Conservation (phyloP, 2,797 vertebrate genomes). For the Astyanax mexicanus region DNA sequence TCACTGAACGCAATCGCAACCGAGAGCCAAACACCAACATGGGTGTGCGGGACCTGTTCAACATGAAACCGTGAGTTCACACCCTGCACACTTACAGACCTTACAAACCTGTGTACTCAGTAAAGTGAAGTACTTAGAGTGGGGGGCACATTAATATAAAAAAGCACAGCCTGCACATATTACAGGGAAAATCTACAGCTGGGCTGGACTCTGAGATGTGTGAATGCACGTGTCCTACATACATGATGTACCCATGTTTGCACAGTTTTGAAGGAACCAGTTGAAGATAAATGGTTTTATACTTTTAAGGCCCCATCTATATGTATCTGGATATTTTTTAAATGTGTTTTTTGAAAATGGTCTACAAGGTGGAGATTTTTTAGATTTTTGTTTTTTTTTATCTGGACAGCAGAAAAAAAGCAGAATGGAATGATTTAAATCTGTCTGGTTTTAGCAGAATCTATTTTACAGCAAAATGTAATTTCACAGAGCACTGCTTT, state of each 20-base stretch:
- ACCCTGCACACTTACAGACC: not conserved
- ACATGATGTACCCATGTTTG: not conserved
- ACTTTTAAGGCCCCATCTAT: too few relatives aligned
- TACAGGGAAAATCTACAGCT: not conserved
- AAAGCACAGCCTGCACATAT: not conserved
- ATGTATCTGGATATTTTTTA: too few relatives aligned
- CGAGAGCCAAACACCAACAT: constrained; percentile 79
- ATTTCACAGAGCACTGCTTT: too few relatives aligned
- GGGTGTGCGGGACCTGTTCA: constrained; percentile 91
- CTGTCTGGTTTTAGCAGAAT: too few relatives aligned
- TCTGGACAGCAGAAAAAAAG: too few relatives aligned
- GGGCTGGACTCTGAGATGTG: not conserved
- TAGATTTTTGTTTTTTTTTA: too few relatives aligned
- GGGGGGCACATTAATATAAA: not conserved
- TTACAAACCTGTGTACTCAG: too few relatives aligned
- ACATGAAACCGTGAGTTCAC: constrained; percentile 94
- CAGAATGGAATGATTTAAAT: too few relatives aligned
- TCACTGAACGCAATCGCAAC: constrained; percentile 84
- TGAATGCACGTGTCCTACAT: not conserved
- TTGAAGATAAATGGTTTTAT: not conserved
- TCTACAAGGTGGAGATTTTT: too few relatives aligned
- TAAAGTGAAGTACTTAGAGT: too few relatives aligned
- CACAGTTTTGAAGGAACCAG: not conserved
- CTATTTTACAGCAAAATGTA: too few relatives aligned
- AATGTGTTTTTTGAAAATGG: too few relatives aligned